A percentile compares a stretch with the other conserved stretches of the same genome.
Evolutionary conservation across 2,113 vertebrate genomes (phyloP).

Genomic region (Girardinichthys multiradiatus): DNA sequence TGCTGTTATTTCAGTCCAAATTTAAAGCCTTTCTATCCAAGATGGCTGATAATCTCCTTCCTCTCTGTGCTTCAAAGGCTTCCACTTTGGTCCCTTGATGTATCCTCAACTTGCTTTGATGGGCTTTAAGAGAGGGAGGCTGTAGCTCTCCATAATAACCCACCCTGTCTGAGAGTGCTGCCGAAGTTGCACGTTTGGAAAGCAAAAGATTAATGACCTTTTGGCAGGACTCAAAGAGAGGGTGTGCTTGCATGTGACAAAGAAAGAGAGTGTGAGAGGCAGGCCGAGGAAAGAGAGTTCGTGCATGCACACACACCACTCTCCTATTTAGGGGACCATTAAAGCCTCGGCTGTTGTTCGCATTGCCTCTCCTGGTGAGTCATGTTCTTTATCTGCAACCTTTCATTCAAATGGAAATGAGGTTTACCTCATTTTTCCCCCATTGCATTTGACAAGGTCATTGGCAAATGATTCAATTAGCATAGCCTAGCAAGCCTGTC

Average conservation of each 20-base stretch:
- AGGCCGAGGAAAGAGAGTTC: constrained; percentile 36
- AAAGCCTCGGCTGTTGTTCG: constrained; percentile 32
- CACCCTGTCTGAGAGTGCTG: constrained; percentile 31
- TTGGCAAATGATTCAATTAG: constrained; percentile 63
- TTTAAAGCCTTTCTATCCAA: constrained; percentile 48
- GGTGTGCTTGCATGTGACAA: constrained; percentile 23
- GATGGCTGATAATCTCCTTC: constrained; percentile 65
- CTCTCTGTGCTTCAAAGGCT: constrained; percentile 71
- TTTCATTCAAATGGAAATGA: constrained; percentile 69
- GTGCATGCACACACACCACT: constrained; percentile 25
- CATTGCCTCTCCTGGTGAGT: constrained; percentile 48
- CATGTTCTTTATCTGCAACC: constrained; percentile 62
- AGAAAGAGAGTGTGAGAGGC: constrained; percentile 2
- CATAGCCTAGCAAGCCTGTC: constrained; percentile 34
- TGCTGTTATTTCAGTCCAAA: constrained; percentile 55
- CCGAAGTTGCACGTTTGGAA: constrained; percentile 30
- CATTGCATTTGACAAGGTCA: constrained; percentile 70
- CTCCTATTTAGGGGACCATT: constrained; percentile 63
- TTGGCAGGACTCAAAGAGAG: constrained; percentile 29
- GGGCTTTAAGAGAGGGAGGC: constrained; percentile 67
- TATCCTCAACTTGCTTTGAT: constrained; percentile 68
- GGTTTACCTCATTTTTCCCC: constrained; percentile 60
- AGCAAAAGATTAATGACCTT: constrained; percentile 69
- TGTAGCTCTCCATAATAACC: constrained; percentile 56
- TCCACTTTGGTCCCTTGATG: constrained; percentile 54